Base-by-base conservation (phyloP, 2,888 invertebrate genomes). In the Xylocampa areola region DNA sequence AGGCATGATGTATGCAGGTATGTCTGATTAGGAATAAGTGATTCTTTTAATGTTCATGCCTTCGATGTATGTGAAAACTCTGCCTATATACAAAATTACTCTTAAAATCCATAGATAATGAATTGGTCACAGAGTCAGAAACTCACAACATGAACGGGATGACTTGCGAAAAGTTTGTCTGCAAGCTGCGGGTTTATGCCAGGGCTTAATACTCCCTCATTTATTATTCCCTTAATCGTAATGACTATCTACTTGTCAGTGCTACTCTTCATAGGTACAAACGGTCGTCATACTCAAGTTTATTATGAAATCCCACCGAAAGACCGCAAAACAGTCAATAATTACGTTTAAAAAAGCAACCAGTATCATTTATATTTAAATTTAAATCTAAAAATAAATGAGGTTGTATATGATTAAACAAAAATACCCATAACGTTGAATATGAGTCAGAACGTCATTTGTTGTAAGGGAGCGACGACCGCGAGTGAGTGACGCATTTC, bases 391-490 rank as follows among this genome's bases (percentile, higher is more conserved):
- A 57, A 70, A 58, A 67, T 63, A 59, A 59, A 35, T 44, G 41
- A 53, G 39, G 50, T 37, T 58, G 44, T 45, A 25, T 55, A 59
- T 53, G 7, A 45, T 50, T 57, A 78, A 45, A 57, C 52, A 60
- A 59, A 76, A 73, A 76, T 68, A 83, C 82, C 81, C 81, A 78
- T 82, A 78, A 78, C 80, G 80, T 79, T 84, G 82, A 79, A 81
- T 84, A 80, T 89, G 88, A 91, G 82, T 91, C 88, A 90, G 80
- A 82, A 77, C 80, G 83, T 86, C 84, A 84, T 86, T 87, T 80
- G 76, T 76, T 84, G 72, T 80, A 87, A 82, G 64, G 83, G 92
- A 87, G 86, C 92, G 90, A 83, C 87, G 92, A 91, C 91, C 91
- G 88, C 82, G 78, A 61, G 68, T 54, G 59, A 66, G 80, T 87